Conservation (phyloP, 2,888 invertebrate genomes). For the Ophion ventricosus region DNA sequence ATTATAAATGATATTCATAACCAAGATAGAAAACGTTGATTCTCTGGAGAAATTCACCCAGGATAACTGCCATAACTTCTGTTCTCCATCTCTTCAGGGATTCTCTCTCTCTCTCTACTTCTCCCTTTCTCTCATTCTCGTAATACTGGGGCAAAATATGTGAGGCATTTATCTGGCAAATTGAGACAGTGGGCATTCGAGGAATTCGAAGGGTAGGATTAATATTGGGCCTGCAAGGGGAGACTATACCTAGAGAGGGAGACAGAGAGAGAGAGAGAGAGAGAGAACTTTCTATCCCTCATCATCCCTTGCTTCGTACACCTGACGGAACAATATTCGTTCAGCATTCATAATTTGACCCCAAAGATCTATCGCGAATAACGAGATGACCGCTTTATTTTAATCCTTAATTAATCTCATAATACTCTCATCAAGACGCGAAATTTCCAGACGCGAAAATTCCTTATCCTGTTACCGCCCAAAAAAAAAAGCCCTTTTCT, state of each 20-base stretch:
- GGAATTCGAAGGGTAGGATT: slow-evolving; percentile 59
- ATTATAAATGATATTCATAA: slow-evolving; percentile 53
- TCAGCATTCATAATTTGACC: not conserved
- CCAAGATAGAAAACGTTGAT: slow-evolving; percentile 34
- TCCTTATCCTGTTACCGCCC: not conserved
- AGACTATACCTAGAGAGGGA: slow-evolving; percentile 2
- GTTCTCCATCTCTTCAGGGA: slow-evolving; percentile 3
- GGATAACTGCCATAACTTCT: slow-evolving; percentile 13
- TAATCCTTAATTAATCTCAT: slow-evolving; percentile 14
- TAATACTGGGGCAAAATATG: slow-evolving; percentile 58
- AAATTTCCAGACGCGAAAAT: not conserved
- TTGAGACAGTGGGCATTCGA: slow-evolving; percentile 65
- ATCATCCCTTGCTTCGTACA: not conserved
- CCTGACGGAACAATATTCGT: slow-evolving; percentile 19
- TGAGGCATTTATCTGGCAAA: slow-evolving; percentile 66
- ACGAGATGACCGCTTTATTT: not conserved
- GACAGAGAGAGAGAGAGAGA: not conserved
- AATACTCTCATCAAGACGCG: not conserved
- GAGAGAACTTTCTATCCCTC: not conserved
- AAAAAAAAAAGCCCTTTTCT: not conserved
- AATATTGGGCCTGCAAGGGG: slow-evolving; percentile 55
- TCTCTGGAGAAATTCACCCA: slow-evolving; percentile 38
- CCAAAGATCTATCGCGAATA: not conserved
- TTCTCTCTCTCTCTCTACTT: slow-evolving; percentile 13
- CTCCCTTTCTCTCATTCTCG: slow-evolving; percentile 35